Evolutionary conservation across 2,797 vertebrate genomes (phyloP).

Genomic region (Manis crassicaudata): DNA sequence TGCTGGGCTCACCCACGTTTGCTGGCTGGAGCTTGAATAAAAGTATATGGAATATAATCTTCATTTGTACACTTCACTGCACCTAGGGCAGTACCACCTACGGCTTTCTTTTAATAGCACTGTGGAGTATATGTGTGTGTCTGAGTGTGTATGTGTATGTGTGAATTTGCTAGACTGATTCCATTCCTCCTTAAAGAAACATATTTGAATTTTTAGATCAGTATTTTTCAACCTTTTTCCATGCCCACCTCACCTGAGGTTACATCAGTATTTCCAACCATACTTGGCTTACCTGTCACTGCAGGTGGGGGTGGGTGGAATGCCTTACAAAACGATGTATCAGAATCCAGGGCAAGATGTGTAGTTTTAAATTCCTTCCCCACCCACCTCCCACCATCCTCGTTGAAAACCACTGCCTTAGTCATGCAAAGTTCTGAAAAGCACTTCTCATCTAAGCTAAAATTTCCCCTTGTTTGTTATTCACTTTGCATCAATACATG

Average conservation of each 20-base stretch:
- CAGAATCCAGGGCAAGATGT: background rate
- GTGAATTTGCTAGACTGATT: background rate
- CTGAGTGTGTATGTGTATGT: background rate
- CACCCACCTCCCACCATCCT: background rate
- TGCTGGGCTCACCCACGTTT: background rate
- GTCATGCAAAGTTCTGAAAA: constrained; percentile 28
- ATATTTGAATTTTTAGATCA: background rate
- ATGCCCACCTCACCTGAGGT: background rate
- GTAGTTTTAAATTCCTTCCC: constrained; percentile 35
- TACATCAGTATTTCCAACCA: background rate
- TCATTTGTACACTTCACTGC: background rate
- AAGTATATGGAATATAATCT: background rate
- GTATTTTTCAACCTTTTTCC: background rate
- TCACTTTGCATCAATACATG: background rate
- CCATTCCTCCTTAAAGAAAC: constrained; percentile 6
- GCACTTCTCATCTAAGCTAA: background rate
- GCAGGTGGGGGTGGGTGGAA: background rate
- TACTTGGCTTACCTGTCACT: background rate
- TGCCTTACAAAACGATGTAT: background rate
- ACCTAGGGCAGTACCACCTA: background rate
- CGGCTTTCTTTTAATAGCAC: background rate
- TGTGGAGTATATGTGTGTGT: background rate
- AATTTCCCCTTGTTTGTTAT: background rate
- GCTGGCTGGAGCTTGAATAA: background rate
- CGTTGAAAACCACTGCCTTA: constrained; percentile 48